A percentile compares a stretch with the other conserved stretches of the same genome.
Evolutionary conservation across 1,140 invertebrate genomes (phyloP).

Genomic region (Drosophila sturtevanti): DNA sequence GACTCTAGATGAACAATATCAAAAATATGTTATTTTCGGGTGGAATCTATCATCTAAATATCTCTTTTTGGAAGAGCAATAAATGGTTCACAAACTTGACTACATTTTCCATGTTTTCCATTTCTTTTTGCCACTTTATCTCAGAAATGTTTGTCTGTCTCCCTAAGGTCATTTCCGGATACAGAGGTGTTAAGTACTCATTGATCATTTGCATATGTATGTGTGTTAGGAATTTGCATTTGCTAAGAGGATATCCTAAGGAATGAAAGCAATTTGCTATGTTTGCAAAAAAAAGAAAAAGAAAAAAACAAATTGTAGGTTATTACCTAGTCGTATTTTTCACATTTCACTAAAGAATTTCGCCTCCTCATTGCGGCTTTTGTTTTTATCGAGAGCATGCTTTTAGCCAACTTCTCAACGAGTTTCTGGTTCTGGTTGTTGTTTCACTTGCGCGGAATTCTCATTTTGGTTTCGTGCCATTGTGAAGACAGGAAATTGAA

Average conservation of each 20-base stretch:
- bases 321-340: conserved; percentile 24
- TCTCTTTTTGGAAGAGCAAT: too few relatives aligned
- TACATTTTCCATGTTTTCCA: too few relatives aligned
- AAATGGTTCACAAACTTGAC: too few relatives aligned
- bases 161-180: neutral
- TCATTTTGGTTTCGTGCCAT: conserved; percentile 44
- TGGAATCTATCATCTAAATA: too few relatives aligned
- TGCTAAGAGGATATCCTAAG: neutral
- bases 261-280: neutral
- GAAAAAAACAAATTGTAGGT: conserved; percentile 16
- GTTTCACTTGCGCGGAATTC: neutral
- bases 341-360: neutral
- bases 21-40: too few relatives aligned
- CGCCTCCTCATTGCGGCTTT: conserved; percentile 13
- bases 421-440: conserved; percentile 26
- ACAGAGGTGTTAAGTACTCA: neutral
- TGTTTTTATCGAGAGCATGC: conserved; percentile 37
- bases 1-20: too few relatives aligned
- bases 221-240: neutral
- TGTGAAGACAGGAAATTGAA: conserved; percentile 45
- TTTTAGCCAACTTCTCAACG: conserved; percentile 32
- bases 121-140: neutral
- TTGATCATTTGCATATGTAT: neutral
- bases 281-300: neutral
- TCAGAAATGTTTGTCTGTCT: neutral